phyloP scores from a whole-genome alignment of 2,113 vertebrate genomes.

The Psephotus haematonotus region DNA sequence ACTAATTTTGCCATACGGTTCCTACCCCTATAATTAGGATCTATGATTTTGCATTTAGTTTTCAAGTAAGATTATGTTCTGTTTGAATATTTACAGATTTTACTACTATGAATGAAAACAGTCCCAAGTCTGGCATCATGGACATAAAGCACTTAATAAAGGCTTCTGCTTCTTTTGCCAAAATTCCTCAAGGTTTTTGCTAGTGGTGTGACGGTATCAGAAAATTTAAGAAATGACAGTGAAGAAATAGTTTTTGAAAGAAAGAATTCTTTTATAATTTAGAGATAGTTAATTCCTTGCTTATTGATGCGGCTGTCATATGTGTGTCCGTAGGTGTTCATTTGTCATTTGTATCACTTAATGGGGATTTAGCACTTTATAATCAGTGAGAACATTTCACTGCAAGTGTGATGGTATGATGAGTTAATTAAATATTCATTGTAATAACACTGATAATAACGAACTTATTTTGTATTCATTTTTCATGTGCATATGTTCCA shows the following conservation, averaged over 20 bases:
- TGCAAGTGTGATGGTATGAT: not conserved
- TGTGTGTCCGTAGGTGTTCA: not conserved
- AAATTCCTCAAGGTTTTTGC: not conserved
- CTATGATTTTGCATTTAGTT: not conserved
- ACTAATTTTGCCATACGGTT: not conserved
- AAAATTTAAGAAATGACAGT: not conserved
- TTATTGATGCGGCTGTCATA: not conserved
- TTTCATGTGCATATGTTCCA: not conserved
- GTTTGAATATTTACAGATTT: not conserved
- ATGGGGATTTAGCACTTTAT: constrained; percentile 30
- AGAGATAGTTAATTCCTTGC: not conserved
- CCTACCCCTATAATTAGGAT: not conserved
- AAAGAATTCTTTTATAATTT: not conserved
- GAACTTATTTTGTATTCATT: not conserved
- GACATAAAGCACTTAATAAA: not conserved
- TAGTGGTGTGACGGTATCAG: not conserved
- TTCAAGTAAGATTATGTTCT: not conserved
- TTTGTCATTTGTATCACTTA: not conserved
- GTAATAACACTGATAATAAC: constrained; percentile 35
- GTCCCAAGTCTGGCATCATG: too few relatives aligned
- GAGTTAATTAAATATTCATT: constrained; percentile 40
- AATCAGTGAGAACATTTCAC: not conserved
- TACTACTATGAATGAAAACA: not conserved
- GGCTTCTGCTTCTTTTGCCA: too few relatives aligned
- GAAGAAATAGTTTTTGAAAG: not conserved